phyloP scores from a whole-genome alignment of 2,113 vertebrate genomes.

The Arizona elegans region DNA sequence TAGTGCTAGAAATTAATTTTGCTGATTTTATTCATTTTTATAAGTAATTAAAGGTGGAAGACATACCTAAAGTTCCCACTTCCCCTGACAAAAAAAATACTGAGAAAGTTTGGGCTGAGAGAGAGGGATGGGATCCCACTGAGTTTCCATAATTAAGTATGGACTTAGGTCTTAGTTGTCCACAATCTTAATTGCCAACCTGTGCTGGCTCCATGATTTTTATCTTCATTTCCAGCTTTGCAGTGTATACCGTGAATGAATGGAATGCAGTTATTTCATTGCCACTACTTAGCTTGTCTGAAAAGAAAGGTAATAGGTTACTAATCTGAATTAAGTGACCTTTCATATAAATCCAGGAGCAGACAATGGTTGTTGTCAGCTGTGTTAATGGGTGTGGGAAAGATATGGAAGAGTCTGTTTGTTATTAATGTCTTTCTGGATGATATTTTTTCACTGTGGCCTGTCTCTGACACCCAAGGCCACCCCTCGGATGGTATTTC shows the following conservation, averaged over 20 bases:
- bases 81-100: background rate
- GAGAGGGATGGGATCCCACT: background rate
- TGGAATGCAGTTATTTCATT: background rate
- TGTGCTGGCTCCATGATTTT: background rate
- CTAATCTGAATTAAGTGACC: background rate
- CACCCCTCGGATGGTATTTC: background rate
- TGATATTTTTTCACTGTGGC: background rate
- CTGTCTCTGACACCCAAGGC: fast-evolving
- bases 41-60: background rate
- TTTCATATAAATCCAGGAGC: background rate
- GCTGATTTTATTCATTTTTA: background rate
- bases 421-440: background rate
- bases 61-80: background rate
- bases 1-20: background rate
- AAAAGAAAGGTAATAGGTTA: background rate
- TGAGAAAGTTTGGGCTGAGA: background rate
- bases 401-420: background rate
- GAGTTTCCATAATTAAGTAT: background rate
- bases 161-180: background rate
- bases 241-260: background rate
- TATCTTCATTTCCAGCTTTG: background rate
- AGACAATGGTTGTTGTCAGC: background rate
- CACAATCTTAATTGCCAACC: background rate
- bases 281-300: background rate
- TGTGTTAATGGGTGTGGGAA: background rate